Evolutionary conservation across 2,797 vertebrate species (phyloP).

Genomic region (Linurgus olivaceus): DNA sequence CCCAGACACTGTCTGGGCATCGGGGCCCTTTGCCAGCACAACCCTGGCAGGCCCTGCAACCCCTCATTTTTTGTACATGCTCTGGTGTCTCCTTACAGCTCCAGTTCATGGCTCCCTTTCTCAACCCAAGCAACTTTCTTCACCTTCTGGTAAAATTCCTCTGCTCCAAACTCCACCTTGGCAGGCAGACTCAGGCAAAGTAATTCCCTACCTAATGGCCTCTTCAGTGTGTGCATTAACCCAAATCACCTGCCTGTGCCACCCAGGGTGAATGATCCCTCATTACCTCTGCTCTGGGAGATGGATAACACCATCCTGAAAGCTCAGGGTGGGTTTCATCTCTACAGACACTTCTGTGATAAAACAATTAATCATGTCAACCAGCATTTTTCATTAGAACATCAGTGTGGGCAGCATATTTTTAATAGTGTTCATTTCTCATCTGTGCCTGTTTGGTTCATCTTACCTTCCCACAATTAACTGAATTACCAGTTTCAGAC

Average conservation of each 20-base stretch:
- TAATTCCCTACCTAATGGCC: not conserved
- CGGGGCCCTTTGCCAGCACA: rapidly evolving
- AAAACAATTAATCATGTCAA: constrained; percentile 43
- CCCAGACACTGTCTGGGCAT: rapidly evolving
- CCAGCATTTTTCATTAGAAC: constrained; percentile 31
- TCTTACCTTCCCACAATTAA: not conserved
- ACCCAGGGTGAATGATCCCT: not conserved
- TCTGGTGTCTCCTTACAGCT: not conserved
- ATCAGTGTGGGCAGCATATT: constrained; percentile 12
- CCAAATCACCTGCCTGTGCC: constrained; percentile 1
- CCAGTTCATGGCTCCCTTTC: not conserved
- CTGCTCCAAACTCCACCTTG: not conserved
- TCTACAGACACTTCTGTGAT: not conserved
- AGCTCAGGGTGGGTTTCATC: constrained; percentile 32
- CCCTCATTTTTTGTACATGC: too few species aligned
- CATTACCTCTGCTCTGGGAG: constrained; percentile 16
- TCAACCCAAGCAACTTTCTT: not conserved
- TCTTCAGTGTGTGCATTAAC: not conserved
- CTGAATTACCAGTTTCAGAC: not conserved
- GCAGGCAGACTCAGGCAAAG: not conserved
- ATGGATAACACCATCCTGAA: not conserved
- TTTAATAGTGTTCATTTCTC: constrained; percentile 53
- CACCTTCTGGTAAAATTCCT: not conserved
- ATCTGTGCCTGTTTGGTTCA: constrained; percentile 1
- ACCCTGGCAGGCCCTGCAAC: not conserved